These are phyloP conservation scores for Balaeniceps rex DNA, from an alignment of 2,113 vertebrate genomes.

Conservation along the genomic window DNA sequence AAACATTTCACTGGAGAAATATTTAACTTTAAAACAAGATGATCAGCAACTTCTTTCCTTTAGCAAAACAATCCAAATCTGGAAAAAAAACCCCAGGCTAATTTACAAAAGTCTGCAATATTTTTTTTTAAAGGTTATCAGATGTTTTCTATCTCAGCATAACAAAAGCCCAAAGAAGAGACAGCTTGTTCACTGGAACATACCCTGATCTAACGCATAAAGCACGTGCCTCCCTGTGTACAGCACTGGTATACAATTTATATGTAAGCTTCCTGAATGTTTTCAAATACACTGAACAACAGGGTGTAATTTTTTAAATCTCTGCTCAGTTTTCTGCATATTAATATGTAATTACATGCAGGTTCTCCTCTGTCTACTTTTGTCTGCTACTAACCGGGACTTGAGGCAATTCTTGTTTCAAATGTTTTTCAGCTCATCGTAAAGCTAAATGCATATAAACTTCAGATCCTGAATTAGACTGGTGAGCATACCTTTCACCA, in stretches of 20 bases:
- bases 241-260: not conserved
- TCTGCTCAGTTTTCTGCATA: not conserved
- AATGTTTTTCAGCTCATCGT: not conserved
- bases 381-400: not conserved
- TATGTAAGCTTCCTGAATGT: not conserved
- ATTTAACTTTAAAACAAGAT: not conserved
- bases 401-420: not conserved
- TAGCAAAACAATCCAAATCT: not conserved
- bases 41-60: not conserved
- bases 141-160: not conserved
- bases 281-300: not conserved
- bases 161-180: not conserved
- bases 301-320: not conserved
- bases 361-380: not conserved
- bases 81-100: not conserved
- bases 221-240: not conserved
- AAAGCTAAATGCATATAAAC: slow-evolving; percentile 1
- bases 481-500: slow-evolving; percentile 51
- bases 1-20: not conserved
- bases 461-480: not conserved
- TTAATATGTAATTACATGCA: not conserved
- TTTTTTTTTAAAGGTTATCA: not conserved
- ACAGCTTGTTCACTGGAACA: not conserved
- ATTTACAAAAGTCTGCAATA: not conserved
- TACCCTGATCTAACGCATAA: not conserved